phyloP scores from a whole-genome alignment of 2,113 vertebrate genomes.

The Thunnus maccoyii region DNA sequence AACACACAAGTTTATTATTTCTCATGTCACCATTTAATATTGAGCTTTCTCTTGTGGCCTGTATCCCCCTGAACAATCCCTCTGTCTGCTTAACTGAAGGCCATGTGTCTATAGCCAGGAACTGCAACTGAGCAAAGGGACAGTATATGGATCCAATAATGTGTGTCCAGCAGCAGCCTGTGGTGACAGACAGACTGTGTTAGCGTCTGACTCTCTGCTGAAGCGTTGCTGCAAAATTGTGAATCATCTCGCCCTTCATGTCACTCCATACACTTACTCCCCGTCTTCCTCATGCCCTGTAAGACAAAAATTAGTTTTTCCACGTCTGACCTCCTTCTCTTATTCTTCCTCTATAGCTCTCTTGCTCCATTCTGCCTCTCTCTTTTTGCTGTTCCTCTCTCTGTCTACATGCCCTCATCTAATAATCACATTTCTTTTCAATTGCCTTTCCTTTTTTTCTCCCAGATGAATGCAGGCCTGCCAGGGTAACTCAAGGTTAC shows the following conservation, averaged over 20 bases:
- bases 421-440: conserved; percentile 75
- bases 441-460: conserved; percentile 44
- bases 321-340: conserved; percentile 26
- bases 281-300: conserved; percentile 16
- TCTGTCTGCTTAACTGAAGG: conserved; percentile 57
- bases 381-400: not conserved
- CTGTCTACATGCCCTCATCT: conserved; percentile 56
- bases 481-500: conserved; percentile 70
- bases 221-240: conserved; percentile 72
- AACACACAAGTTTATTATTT: conserved; percentile 13
- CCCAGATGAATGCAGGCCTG: conserved; percentile 54
- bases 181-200: conserved; percentile 69
- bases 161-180: conserved; percentile 75
- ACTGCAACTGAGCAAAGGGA: conserved; percentile 65
- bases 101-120: conserved; percentile 67
- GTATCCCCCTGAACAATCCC: conserved; percentile 23
- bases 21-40: conserved; percentile 1
- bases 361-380: not conserved
- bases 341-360: conserved; percentile 15
- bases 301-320: conserved; percentile 46
- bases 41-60: not conserved
- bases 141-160: conserved; percentile 62
- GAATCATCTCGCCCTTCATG: conserved; percentile 73
- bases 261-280: conserved; percentile 49
- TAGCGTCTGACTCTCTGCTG: conserved; percentile 61